Base-by-base conservation (phyloP, 2,888 invertebrate species). In the Lepidochitona cinerea region DNA sequence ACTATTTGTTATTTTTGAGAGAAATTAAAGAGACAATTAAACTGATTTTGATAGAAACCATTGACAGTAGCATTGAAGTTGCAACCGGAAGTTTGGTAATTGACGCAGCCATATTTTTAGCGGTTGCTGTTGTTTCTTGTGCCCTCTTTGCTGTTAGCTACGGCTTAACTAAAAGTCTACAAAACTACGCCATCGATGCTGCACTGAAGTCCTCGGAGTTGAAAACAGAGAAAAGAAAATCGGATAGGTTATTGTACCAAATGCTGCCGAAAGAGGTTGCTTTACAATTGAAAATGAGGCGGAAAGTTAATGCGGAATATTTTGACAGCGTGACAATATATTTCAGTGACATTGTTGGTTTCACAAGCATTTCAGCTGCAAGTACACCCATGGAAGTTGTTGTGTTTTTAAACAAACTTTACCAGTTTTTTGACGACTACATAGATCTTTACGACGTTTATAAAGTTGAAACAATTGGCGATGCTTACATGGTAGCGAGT, bases 191-290 rank as follows among this genome's bases (percentile, higher is more conserved):
- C 0, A 33, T 37, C 26, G 77, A 79, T 29, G 79, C 78, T n/a
- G 76, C 76, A n/a, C 67, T 70, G 36, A 81, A 81, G 59, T 79
- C 81, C 9, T 37, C 74, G n/a, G 75, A 80, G 68, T 49, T 72
- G 23, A 37, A 49, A 33, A 52, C 37, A 68, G 72, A 72, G 52
- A 67, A 72, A 37, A 35, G 33, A 2, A 72, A 67, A 36, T 67
- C 72, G 1, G 72, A 72, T 26, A 23, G 35, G 33, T 59, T 72
- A 9, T 12, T 72, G 5, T 66, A 68, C n/a, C 67, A 52, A 23
- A 72, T 72, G 72, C 35, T 72, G 35, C 72, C 72, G 33, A 66
- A 67, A 32, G 37, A 5, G 33, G 67, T 72, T 33, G 49, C 72
- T 26, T 37, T 54, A 37, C 72, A 72, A 37, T 37, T 72, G 29